phyloP scores from a whole-genome alignment of 2,113 vertebrate genomes.

The Patagioenas fasciata region DNA sequence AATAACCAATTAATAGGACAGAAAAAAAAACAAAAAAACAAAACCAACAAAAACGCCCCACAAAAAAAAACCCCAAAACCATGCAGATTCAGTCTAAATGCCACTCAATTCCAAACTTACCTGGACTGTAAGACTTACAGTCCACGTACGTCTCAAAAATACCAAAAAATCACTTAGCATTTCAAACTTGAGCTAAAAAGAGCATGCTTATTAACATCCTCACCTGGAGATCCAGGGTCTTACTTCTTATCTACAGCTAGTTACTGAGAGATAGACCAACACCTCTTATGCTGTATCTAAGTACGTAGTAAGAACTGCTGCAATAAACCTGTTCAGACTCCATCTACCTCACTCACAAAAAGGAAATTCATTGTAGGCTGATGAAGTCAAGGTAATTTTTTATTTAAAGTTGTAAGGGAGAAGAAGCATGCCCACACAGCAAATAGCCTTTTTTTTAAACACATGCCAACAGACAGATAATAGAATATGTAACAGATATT shows the following conservation, averaged over 20 bases:
- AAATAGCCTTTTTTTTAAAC: not conserved
- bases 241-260: not conserved
- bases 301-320: not conserved
- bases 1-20: not conserved
- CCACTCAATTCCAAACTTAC: not conserved
- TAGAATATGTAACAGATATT: not conserved
- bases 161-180: accelerated
- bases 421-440: not conserved
- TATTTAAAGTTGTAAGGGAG: not conserved
- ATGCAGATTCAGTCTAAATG: not conserved
- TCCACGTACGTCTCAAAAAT: not conserved
- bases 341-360: not conserved
- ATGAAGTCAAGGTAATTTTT: not conserved
- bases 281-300: not conserved
- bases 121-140: not conserved
- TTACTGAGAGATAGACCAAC: not conserved
- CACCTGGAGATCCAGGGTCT: not conserved
- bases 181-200: not conserved
- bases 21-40: no score
- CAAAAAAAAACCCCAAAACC: no score
- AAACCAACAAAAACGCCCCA: no score
- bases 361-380: not conserved
- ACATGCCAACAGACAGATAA: not conserved
- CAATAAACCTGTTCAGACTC: not conserved
- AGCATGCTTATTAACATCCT: not conserved